Base-by-base conservation (phyloP, 2,113 vertebrate genomes). In the Toxotes jaculatrix region DNA sequence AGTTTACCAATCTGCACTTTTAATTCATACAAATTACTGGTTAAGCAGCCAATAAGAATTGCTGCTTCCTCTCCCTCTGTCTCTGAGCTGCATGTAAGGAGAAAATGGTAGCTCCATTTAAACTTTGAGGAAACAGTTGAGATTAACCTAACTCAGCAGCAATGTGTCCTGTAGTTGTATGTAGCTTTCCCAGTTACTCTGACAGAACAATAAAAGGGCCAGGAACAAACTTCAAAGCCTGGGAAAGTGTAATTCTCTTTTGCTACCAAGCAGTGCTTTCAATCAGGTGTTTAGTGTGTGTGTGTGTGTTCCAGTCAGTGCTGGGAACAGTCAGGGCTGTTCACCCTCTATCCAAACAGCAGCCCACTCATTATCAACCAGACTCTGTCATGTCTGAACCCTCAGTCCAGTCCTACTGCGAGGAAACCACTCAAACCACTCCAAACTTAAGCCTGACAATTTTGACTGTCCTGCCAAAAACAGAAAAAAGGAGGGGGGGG, bases 361-460 rank as follows among this genome's bases (percentile, higher is more conserved):
- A 72, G 85, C 74, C 72, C 66, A 49, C 72, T 92, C 82, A 87
- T 88, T 77, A 90, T 88, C 77, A 88, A 64, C 31, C 66, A 79
- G 65, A 73, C 12, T 71, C 63, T 12, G 77, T 17, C 40, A 62
- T 62, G 75, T 80, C 74, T 83, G 79, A 85, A 77, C 77, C n/a
- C 13, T 45, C 14, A 53, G 40, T 36, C 56, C 75, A 55, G 42
- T 43, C 53, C 47, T 51, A 49, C 62, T 72, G 23, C 40, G 77
- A 78, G 65, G 63, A 87, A 87, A 76, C 63, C 55, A 27, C 49
- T 32, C 23, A 27, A 27, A 27, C 27, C 27, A 27, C 27, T 27
- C 27, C n/a, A 68, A 67, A 59, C 47, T 7, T 49, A n/a, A 69
- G 53, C 23, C 59, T 31, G 71, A 5, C 34, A 71, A 53, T 43